Evolutionary conservation across 2,888 invertebrate species (phyloP).

Genomic region (Sesia apiformis): DNA sequence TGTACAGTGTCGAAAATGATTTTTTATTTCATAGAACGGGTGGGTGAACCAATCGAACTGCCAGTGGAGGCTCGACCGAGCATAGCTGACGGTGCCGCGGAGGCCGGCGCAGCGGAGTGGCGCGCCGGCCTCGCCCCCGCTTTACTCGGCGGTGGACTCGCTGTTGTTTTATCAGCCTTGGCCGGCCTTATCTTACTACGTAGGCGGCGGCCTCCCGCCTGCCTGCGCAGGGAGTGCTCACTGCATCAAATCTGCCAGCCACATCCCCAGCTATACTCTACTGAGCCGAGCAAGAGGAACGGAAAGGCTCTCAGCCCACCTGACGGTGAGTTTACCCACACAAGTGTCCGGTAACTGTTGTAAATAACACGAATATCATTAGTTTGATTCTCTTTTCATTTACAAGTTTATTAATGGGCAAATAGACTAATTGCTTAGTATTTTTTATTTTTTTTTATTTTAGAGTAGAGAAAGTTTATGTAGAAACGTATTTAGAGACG

Average conservation of each 20-base stretch:
- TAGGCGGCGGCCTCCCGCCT: slow-evolving; percentile 6
- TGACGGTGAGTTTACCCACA: slow-evolving; percentile 17
- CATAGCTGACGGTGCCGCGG: slow-evolving; percentile 11
- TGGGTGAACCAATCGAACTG: slow-evolving; percentile 40
- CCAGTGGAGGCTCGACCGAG: slow-evolving; percentile 14
- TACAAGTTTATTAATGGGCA: too few species aligned
- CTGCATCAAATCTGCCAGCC: slow-evolving; percentile 13
- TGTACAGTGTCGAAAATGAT: not conserved
- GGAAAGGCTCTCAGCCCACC: slow-evolving; percentile 37
- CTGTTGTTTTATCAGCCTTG: slow-evolving; percentile 22
- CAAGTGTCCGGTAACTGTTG: too few species aligned
- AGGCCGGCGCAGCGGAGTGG: slow-evolving; percentile 15
- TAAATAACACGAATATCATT: too few species aligned
- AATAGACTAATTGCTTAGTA: too few species aligned
- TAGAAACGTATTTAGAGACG: too few species aligned
- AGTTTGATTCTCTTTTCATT: too few species aligned
- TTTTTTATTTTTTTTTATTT: too few species aligned
- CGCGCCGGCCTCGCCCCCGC: slow-evolving; percentile 20
- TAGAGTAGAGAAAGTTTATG: too few species aligned
- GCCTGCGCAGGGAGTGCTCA: slow-evolving; percentile 7
- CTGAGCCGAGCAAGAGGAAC: slow-evolving; percentile 35
- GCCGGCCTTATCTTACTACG: slow-evolving; percentile 12
- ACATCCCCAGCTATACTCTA: slow-evolving; percentile 34
- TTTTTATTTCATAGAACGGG: slow-evolving; percentile 23
- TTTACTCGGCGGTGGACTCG: slow-evolving; percentile 26